Evolutionary conservation across 2,888 invertebrate genomes (phyloP).

Genomic region (Torymus texanus): DNA sequence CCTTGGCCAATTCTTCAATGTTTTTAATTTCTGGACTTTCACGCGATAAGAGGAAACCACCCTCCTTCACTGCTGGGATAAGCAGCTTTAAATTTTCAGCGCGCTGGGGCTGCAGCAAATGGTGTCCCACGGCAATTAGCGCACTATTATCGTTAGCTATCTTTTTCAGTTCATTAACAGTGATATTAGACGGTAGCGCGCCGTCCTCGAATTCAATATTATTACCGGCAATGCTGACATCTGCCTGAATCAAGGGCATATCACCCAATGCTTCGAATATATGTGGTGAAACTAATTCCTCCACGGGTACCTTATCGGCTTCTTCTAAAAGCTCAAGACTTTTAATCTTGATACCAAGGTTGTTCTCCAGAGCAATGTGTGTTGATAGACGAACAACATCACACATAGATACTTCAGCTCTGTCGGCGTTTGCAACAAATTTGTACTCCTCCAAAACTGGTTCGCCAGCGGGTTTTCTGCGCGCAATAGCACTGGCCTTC

Average conservation of each 20-base stretch:
- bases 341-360: conserved; percentile 68
- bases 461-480: conserved; percentile 75
- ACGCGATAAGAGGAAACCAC: conserved; percentile 66
- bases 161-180: conserved; percentile 79
- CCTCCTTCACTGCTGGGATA: conserved; percentile 52
- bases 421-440: conserved; percentile 77
- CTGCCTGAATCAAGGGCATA: conserved; percentile 82
- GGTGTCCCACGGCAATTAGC: conserved; percentile 77
- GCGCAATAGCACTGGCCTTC: conserved; percentile 77
- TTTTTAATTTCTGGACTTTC: conserved; percentile 58
- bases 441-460: conserved; percentile 78
- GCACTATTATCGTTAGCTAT: conserved; percentile 77
- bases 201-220: conserved; percentile 72
- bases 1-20: conserved; percentile 76
- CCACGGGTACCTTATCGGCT: conserved; percentile 62
- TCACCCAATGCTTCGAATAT: conserved; percentile 81
- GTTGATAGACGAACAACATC: conserved; percentile 70
- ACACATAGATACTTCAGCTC: conserved; percentile 60
- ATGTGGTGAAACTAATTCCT: conserved; percentile 75
- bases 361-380: conserved; percentile 78
- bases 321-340: conserved; percentile 69
- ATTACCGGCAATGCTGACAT: conserved; percentile 77
- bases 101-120: conserved; percentile 70
- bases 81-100: conserved; percentile 53
- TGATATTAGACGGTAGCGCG: conserved; percentile 77